phyloP scores from a whole-genome alignment of 2,888 invertebrate genomes.

The Drosophila kanekoi region DNA sequence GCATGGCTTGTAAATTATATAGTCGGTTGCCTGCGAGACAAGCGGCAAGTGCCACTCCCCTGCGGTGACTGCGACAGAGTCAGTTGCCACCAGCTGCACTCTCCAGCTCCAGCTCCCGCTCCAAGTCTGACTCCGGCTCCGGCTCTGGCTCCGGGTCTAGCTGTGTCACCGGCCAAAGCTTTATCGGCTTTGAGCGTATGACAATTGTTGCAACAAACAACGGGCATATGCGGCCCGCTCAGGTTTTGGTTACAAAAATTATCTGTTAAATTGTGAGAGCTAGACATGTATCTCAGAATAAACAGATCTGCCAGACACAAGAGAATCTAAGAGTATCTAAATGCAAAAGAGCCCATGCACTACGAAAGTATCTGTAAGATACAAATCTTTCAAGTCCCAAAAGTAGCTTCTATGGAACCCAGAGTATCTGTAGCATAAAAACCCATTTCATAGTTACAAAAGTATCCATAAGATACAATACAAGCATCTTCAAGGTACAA shows the following conservation, averaged over 20 bases:
- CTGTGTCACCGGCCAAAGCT: too few species aligned
- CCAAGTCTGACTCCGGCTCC: neutral
- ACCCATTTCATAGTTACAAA: neutral
- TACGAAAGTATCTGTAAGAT: neutral
- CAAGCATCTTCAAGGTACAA: too few species aligned
- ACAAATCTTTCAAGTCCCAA: neutral
- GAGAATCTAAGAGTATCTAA: neutral
- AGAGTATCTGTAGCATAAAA: neutral
- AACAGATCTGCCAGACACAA: neutral
- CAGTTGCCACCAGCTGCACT: neutral
- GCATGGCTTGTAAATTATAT: constrained; percentile 45
- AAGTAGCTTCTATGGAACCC: neutral
- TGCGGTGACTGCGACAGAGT: neutral
- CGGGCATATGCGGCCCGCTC: neutral
- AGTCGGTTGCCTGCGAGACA: constrained; percentile 38
- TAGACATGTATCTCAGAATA: neutral
- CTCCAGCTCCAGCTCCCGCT: neutral
- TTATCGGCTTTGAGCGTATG: constrained; percentile 23
- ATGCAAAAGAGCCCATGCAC: neutral
- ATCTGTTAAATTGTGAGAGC: neutral
- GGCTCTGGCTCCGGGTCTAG: neutral
- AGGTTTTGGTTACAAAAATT: neutral
- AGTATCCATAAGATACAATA: neutral
- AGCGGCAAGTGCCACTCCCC: constrained; percentile 49
- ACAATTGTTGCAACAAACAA: neutral